Conservation (phyloP, 1,140 invertebrate genomes). For the Zaprionus gabonicus region DNA sequence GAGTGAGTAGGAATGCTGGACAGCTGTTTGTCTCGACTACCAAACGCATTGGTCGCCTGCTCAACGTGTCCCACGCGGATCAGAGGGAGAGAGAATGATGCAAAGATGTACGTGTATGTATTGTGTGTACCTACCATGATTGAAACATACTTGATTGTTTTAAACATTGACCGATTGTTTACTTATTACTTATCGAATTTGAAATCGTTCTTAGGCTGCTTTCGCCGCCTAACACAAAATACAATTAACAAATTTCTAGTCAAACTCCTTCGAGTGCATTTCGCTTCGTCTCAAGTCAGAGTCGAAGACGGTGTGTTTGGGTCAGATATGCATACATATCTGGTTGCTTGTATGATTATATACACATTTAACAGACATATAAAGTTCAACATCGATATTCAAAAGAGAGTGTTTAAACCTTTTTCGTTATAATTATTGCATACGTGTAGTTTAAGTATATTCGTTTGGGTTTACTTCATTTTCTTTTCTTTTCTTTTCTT, state of each 20-base stretch:
- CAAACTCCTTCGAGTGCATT: background rate
- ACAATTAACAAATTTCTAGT: slow-evolving; percentile 35
- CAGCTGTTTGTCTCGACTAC: background rate
- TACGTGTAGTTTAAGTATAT: slow-evolving; percentile 10
- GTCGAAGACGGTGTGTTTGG: background rate
- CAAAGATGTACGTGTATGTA: background rate
- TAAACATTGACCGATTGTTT: slow-evolving; percentile 76
- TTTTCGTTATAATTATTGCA: slow-evolving; percentile 11
- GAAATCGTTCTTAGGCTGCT: slow-evolving; percentile 43
- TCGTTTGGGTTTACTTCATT: background rate
- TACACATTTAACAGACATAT: slow-evolving; percentile 15
- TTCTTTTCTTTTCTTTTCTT: background rate
- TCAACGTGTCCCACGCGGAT: no score
- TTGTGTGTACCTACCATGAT: slow-evolving; percentile 22
- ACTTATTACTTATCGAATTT: slow-evolving; percentile 36
- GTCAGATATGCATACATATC: background rate
- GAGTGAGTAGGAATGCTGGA: background rate
- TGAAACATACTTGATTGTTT: slow-evolving; percentile 77
- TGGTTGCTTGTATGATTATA: background rate
- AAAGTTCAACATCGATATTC: slow-evolving; percentile 14
- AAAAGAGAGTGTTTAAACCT: background rate
- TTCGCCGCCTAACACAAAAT: slow-evolving; percentile 31
- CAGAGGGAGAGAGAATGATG: background rate
- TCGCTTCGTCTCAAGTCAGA: background rate
- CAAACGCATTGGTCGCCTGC: no score